Conservation (phyloP, 2,888 invertebrate species). For the Nematopogon swammerdamellus region DNA sequence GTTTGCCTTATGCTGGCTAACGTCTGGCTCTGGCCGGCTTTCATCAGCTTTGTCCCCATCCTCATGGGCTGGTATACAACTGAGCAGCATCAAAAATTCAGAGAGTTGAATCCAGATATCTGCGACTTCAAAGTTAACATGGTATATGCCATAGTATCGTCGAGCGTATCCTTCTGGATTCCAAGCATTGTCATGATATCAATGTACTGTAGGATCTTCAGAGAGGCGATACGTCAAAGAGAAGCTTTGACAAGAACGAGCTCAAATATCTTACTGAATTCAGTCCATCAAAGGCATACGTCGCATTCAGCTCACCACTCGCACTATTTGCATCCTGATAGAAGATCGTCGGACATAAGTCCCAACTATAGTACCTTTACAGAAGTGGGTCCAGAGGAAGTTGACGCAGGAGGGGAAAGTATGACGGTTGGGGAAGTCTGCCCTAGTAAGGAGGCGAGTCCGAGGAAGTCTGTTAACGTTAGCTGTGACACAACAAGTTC, state of each 20-base stretch:
- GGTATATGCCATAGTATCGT: slow-evolving; percentile 84
- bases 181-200: slow-evolving; percentile 90
- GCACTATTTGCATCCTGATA: slow-evolving; percentile 43
- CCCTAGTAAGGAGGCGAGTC: slow-evolving; percentile 48
- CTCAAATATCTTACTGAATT: slow-evolving; percentile 80
- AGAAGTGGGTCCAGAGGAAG: slow-evolving; percentile 45
- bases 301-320: slow-evolving; percentile 68
- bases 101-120: slow-evolving; percentile 64
- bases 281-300: slow-evolving; percentile 77
- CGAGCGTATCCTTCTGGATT: slow-evolving; percentile 91
- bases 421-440: slow-evolving; percentile 43
- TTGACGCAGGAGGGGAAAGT: slow-evolving; percentile 40
- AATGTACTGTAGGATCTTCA: slow-evolving; percentile 83
- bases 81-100: slow-evolving; percentile 65
- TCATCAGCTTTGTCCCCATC: slow-evolving; percentile 92
- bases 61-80: slow-evolving; percentile 96
- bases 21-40: slow-evolving; percentile 89
- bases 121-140: slow-evolving; percentile 85
- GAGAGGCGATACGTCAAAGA: slow-evolving; percentile 79
- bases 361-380: slow-evolving; percentile 51
- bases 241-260: slow-evolving; percentile 83
- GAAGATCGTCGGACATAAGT: slow-evolving; percentile 45
- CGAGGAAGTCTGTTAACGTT: slow-evolving; percentile 45
- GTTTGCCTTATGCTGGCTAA: slow-evolving; percentile 80
- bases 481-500: slow-evolving; percentile 51